These are phyloP conservation scores for Aegithalos caudatus DNA, from an alignment of 2,113 vertebrate species.

Conservation along the genomic window DNA sequence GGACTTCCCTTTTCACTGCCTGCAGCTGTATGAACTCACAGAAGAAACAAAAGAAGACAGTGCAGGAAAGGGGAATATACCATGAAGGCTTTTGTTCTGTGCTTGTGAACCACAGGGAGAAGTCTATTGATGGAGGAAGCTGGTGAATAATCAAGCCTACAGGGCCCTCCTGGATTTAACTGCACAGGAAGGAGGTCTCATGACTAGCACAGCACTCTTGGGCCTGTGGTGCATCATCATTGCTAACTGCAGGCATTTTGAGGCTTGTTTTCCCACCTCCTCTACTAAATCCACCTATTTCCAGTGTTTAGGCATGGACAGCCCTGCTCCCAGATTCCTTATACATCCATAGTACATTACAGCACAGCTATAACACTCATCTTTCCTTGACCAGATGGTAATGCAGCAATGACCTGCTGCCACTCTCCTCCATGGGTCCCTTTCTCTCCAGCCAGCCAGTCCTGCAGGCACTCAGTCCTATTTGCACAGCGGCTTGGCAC, in stretches of 20 bases:
- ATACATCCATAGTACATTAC: fast-evolving
- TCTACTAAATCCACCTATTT: background rate
- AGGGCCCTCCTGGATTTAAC: fast-evolving
- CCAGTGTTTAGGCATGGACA: background rate
- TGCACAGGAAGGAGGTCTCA: background rate
- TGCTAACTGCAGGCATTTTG: background rate
- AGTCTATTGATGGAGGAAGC: background rate
- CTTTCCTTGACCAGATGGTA: background rate
- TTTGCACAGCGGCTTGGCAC: background rate
- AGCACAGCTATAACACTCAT: background rate
- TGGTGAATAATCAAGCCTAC: background rate
- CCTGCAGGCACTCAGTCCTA: too few species aligned
- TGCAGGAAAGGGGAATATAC: background rate
- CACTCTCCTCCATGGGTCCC: background rate
- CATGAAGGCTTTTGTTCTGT: background rate
- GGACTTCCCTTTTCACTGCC: background rate
- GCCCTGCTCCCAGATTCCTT: background rate
- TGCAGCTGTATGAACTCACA: background rate
- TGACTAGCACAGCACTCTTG: fast-evolving
- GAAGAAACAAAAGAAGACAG: background rate
- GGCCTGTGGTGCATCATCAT: fast-evolving
- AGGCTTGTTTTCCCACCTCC: background rate
- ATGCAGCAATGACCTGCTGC: background rate
- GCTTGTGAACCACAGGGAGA: background rate
- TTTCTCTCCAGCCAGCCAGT: background rate